Conservation (phyloP, 2,797 vertebrate genomes). For the Thunnus albacares region DNA sequence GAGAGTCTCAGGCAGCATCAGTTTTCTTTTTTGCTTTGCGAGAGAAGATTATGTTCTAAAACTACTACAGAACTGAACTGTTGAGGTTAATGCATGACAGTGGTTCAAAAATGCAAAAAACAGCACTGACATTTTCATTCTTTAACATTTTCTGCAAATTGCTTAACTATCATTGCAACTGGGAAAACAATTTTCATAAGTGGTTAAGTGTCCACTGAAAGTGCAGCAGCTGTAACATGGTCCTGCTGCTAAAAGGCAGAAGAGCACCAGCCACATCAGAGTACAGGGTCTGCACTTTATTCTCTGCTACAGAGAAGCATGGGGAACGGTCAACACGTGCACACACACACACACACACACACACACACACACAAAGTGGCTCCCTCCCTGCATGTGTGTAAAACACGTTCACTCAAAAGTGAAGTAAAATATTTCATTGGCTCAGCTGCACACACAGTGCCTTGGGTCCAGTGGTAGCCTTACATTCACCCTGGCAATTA, state of each 20-base stretch:
- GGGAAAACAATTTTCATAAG: slow-evolving; percentile 37
- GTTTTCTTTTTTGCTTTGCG: background rate
- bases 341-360: slow-evolving; percentile 3
- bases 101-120: slow-evolving; percentile 15
- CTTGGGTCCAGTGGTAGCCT: slow-evolving; percentile 60
- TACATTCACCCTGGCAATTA: slow-evolving; percentile 57
- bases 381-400: slow-evolving; percentile 36
- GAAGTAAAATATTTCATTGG: slow-evolving; percentile 55
- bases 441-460: slow-evolving; percentile 67
- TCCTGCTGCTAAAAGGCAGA: slow-evolving; percentile 37
- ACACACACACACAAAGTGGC: slow-evolving; percentile 15
- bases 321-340: background rate
- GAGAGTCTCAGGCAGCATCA: background rate
- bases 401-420: slow-evolving; percentile 67
- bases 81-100: slow-evolving; percentile 20
- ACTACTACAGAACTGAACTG: background rate
- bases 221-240: slow-evolving; percentile 28
- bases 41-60: background rate
- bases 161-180: slow-evolving; percentile 16
- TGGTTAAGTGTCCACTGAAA: slow-evolving; percentile 29
- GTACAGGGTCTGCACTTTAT: slow-evolving; percentile 43
- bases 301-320: slow-evolving; percentile 23
- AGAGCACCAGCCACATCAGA: slow-evolving; percentile 45
- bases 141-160: slow-evolving; percentile 38
- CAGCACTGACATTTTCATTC: slow-evolving; percentile 31